A percentile compares a stretch with the other conserved stretches of the same genome.
Evolutionary conservation across 2,113 vertebrate species (phyloP).

Genomic region (Alexandromys fortis): DNA sequence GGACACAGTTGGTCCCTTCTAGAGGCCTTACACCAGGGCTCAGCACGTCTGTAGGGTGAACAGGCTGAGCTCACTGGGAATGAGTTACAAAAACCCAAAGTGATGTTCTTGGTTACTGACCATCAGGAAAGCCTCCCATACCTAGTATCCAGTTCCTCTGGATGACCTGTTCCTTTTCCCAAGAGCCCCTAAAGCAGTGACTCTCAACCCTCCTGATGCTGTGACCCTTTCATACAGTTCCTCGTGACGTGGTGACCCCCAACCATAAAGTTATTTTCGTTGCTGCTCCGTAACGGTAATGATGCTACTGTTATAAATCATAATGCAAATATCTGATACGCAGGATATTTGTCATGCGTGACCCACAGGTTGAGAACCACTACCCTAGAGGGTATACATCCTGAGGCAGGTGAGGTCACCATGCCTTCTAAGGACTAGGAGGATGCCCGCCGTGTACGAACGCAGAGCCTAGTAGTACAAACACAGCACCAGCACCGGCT

Average conservation of each 20-base stretch:
- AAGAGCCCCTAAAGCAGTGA: not conserved
- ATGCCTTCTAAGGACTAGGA: not conserved
- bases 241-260: not conserved
- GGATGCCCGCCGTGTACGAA: rapidly evolving
- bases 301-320: not conserved
- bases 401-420: not conserved
- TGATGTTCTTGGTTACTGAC: conserved; percentile 1
- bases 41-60: not conserved
- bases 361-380: too few species aligned
- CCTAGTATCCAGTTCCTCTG: not conserved
- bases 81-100: conserved; percentile 23
- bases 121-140: not conserved
- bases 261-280: not conserved
- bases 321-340: not conserved
- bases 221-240: not conserved
- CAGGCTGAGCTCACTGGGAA: not conserved
- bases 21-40: not conserved
- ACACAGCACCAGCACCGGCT: not conserved
- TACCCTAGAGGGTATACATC: not conserved
- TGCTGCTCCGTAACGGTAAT: not conserved
- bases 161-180: not conserved
- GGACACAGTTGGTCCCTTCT: not conserved
- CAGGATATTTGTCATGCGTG: not conserved
- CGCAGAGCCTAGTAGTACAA: not conserved
- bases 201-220: not conserved